A percentile compares a stretch with the other conserved stretches of the same genome.
Evolutionary conservation across 1,140 invertebrate genomes (phyloP).

Genomic region (Conopomorpha cramerella): DNA sequence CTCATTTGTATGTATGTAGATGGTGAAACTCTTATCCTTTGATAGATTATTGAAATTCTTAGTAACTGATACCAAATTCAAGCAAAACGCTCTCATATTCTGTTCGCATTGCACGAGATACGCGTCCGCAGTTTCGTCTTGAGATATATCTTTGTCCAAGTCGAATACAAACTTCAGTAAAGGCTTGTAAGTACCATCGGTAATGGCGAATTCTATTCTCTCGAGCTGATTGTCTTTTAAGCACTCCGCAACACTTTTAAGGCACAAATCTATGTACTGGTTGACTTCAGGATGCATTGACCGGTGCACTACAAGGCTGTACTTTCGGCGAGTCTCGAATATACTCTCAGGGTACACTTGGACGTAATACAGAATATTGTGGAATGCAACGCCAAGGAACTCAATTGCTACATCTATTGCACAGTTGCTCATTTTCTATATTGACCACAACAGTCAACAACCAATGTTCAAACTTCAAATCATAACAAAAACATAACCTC

Average conservation of each 20-base stretch:
- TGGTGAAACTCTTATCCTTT: constrained; percentile 57
- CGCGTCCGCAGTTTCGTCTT: constrained; percentile 47
- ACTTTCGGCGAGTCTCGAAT: constrained; percentile 64
- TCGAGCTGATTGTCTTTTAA: constrained; percentile 46
- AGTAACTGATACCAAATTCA: constrained; percentile 55
- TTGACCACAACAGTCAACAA: too few species aligned
- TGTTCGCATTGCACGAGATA: constrained; percentile 66
- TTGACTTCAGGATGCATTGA: constrained; percentile 66
- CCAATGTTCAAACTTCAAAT: too few species aligned
- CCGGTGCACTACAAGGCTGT: constrained; percentile 57
- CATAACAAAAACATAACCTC: too few species aligned
- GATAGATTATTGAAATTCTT: constrained; percentile 55
- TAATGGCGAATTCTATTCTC: constrained; percentile 51
- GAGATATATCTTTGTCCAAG: constrained; percentile 26
- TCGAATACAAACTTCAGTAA: constrained; percentile 64
- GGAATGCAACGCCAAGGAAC: constrained; percentile 65
- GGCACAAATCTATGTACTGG: constrained; percentile 61
- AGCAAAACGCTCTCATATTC: constrained; percentile 61
- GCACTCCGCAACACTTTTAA: constrained; percentile 45
- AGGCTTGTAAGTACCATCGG: constrained; percentile 23
- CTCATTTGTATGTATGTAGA: constrained; percentile 63
- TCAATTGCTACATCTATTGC: constrained; percentile 49
- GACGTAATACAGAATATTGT: constrained; percentile 61
- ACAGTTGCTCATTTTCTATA: constrained; percentile 28
- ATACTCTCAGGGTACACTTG: constrained; percentile 65